A percentile compares a stretch with the other conserved stretches of the same genome.
These are phyloP conservation scores for Tipula confusa DNA, from an alignment of 2,888 invertebrate genomes.

Conservation along the genomic window DNA sequence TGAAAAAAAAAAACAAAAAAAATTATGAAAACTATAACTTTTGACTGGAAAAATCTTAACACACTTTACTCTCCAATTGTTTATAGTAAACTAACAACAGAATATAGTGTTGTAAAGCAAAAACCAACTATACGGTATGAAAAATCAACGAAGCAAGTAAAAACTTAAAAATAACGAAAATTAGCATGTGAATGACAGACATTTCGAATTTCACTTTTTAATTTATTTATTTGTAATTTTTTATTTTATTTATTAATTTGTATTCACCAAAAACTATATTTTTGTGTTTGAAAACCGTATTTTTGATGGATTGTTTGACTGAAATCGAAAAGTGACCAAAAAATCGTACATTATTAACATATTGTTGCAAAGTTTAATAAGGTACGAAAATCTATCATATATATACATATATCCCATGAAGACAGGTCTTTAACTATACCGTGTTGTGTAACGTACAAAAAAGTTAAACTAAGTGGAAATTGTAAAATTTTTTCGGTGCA, in stretches of 20 bases:
- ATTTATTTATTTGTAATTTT: background rate
- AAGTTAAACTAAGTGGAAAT: background rate
- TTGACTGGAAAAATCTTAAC: background rate
- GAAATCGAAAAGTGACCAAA: background rate
- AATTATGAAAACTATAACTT: background rate
- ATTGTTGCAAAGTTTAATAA: background rate
- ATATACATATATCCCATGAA: background rate
- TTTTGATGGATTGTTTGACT: background rate
- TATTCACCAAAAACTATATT: background rate
- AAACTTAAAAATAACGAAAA: background rate
- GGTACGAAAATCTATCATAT: background rate
- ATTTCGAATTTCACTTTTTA: slow-evolving; percentile 28
- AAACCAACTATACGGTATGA: background rate
- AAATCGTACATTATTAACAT: background rate
- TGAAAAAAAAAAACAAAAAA: background rate
- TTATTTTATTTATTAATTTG: background rate
- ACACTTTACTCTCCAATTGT: background rate
- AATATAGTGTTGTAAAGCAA: background rate
- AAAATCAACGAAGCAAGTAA: background rate
- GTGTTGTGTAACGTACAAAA: background rate
- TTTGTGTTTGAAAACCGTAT: background rate
- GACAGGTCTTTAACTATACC: background rate
- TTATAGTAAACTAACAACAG: background rate
- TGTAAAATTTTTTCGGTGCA: background rate
- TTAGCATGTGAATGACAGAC: slow-evolving; percentile 28